These are phyloP conservation scores for Edolisoma coerulescens DNA, from an alignment of 2,113 vertebrate species.

Conservation along the genomic window DNA sequence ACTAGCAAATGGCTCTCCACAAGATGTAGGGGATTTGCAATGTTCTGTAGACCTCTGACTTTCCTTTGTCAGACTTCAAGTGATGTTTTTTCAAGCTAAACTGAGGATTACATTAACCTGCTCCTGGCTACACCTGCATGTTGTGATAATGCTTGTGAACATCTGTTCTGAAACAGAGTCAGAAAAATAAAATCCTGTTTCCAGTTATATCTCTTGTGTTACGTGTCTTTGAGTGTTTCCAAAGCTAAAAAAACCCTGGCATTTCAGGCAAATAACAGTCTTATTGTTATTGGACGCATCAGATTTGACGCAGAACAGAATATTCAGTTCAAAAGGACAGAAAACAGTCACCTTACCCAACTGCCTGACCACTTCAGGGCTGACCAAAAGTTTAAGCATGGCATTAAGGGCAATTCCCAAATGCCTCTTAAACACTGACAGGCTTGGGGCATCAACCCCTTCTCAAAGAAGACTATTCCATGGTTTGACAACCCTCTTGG, in stretches of 20 bases:
- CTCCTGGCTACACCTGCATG: not conserved
- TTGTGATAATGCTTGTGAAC: not conserved
- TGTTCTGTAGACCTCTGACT: accelerated
- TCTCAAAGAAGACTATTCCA: not conserved
- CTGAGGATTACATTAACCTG: not conserved
- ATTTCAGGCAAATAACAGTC: not conserved
- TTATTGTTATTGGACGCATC: not conserved
- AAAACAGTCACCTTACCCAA: not conserved
- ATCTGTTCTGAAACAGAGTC: not conserved
- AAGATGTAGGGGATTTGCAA: not conserved
- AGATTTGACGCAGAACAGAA: no score
- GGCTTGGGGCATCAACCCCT: not conserved
- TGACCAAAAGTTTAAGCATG: not conserved
- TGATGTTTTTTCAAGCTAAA: not conserved
- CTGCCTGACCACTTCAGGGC: not conserved
- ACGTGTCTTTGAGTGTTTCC: not conserved
- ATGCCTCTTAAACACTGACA: not conserved
- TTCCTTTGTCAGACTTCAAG: not conserved
- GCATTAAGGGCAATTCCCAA: not conserved
- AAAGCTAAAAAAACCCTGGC: not conserved
- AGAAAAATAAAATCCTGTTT: not conserved
- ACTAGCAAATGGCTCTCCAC: not conserved
- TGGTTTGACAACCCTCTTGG: not conserved
- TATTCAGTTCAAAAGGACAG: not conserved
- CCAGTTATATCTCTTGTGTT: not conserved